Conservation (phyloP, 2,113 vertebrate species). For the Aegotheles bennettii region DNA sequence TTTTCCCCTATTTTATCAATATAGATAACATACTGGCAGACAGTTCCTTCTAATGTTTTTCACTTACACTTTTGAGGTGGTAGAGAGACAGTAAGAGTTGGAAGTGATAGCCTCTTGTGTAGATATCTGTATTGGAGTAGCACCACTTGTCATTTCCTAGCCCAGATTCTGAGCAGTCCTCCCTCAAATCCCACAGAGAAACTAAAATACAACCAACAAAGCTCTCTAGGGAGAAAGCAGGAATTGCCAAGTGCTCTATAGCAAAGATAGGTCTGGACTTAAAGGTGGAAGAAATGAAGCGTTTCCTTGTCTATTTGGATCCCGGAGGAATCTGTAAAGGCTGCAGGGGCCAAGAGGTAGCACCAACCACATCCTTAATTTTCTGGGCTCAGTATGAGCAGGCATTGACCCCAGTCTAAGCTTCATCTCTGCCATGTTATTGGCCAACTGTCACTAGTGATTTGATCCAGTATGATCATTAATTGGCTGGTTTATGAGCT, state of each 20-base stretch:
- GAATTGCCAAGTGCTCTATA: neutral
- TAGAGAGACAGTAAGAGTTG: neutral
- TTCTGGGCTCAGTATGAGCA: neutral
- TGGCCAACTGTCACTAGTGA: neutral
- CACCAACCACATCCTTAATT: neutral
- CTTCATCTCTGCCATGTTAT: neutral
- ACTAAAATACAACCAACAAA: neutral
- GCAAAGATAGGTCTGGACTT: neutral
- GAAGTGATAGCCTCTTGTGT: neutral
- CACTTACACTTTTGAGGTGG: neutral
- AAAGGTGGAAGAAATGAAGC: neutral
- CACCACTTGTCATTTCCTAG: neutral
- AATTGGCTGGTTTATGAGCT: neutral
- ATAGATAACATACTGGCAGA: neutral
- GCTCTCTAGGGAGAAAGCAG: neutral
- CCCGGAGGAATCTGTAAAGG: neutral
- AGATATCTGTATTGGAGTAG: neutral
- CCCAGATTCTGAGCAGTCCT: neutral
- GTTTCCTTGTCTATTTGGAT: neutral
- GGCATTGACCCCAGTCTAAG: neutral
- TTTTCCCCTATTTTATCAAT: neutral
- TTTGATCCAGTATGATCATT: neutral
- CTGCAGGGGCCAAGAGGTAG: neutral
- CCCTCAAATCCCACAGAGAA: neutral
- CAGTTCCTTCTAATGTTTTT: neutral